Conservation (phyloP, 2,113 vertebrate species). For the Excalfactoria chinensis region DNA sequence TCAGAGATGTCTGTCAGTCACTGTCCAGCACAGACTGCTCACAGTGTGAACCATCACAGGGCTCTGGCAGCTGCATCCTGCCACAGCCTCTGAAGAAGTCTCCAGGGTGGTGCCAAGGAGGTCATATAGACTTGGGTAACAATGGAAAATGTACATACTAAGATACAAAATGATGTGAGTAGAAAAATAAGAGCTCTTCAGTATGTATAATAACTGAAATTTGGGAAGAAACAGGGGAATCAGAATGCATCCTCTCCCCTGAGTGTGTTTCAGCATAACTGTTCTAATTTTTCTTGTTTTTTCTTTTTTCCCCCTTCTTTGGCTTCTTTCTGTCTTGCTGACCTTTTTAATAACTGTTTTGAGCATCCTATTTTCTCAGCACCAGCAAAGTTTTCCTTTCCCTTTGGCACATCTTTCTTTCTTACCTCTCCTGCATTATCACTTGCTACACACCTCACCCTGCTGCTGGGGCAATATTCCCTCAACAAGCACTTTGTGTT, state of each 20-base stretch:
- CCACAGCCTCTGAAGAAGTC: background rate
- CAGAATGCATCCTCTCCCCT: background rate
- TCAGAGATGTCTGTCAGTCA: background rate
- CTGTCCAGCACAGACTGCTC: background rate
- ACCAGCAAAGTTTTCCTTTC: background rate
- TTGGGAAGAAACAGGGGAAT: background rate
- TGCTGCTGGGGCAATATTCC: background rate
- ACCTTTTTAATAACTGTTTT: background rate
- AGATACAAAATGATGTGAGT: background rate
- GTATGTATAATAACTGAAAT: background rate
- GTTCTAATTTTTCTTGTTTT: background rate
- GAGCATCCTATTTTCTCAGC: background rate
- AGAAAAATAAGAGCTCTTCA: background rate
- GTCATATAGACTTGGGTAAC: background rate
- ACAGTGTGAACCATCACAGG: background rate
- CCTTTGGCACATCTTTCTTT: background rate
- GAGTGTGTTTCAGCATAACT: background rate
- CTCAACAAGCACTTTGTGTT: background rate
- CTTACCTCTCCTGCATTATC: background rate
- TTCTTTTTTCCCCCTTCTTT: background rate
- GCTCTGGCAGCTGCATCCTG: background rate
- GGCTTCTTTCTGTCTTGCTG: background rate
- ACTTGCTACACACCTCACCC: background rate
- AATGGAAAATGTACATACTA: background rate
- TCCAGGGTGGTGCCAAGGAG: background rate